Conservation (phyloP, 2,888 invertebrate species). For the Drosophila planitibia region DNA sequence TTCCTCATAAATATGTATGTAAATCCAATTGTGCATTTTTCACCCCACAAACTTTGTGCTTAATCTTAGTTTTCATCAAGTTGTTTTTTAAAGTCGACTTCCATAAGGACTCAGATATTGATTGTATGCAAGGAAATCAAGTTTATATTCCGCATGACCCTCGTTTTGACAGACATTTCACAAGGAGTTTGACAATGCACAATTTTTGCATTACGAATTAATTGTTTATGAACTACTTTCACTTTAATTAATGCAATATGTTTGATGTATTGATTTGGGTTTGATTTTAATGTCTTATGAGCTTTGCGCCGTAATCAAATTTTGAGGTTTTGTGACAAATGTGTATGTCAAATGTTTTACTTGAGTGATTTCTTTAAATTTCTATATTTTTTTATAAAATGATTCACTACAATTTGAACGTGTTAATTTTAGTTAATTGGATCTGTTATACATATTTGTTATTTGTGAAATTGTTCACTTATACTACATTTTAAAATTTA, state of each 20-base stretch:
- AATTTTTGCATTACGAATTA: neutral
- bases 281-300: constrained; percentile 43
- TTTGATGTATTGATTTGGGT: constrained; percentile 53
- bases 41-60: too few relatives aligned
- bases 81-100: constrained; percentile 7
- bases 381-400: constrained; percentile 32
- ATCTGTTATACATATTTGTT: constrained; percentile 22
- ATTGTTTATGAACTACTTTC: constrained; percentile 23
- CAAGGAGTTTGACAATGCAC: constrained; percentile 2
- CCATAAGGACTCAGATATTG: neutral
- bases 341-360: constrained; percentile 16
- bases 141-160: neutral
- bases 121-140: constrained; percentile 8
- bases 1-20: neutral
- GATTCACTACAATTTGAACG: constrained; percentile 58
- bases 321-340: constrained; percentile 24
- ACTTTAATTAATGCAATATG: constrained; percentile 29
- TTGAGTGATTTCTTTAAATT: constrained; percentile 29
- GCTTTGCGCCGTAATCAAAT: constrained; percentile 17
- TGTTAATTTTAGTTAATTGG: constrained; percentile 34
- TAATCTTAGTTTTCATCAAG: neutral
- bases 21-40: constrained; percentile 1
- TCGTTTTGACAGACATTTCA: constrained; percentile 6
- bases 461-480: constrained; percentile 34
- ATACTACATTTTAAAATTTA: constrained; percentile 48